Conservation (phyloP, 92 coral and sea anemone genomes). For the Chrysogorgia sp. region DNA sequence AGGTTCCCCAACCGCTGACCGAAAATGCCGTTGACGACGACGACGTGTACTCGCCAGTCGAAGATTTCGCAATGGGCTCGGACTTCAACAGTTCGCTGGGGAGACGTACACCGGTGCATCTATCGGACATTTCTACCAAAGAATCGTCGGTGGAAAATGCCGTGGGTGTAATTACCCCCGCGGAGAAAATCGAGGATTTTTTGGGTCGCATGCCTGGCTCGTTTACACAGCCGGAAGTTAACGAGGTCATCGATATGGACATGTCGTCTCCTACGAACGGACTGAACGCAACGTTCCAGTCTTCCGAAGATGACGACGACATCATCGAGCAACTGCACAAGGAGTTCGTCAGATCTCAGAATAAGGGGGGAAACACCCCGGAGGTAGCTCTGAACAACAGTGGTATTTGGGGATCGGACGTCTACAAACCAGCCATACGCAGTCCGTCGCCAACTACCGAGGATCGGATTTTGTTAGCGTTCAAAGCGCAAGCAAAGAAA, state of each 20-base stretch:
- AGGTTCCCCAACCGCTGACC: neutral
- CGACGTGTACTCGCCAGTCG: conserved; percentile 10
- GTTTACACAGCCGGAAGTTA: neutral
- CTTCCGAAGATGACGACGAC: conserved; percentile 61
- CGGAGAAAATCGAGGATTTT: conserved; percentile 36
- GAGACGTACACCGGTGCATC: conserved; percentile 19
- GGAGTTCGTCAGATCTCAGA: conserved; percentile 83
- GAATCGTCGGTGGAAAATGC: conserved; percentile 20
- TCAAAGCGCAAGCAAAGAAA: conserved; percentile 15
- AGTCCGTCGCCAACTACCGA: conserved; percentile 22
- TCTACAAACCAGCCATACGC: neutral
- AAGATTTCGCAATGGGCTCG: neutral
- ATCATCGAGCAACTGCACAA: conserved; percentile 89
- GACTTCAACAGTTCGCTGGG: conserved; percentile 18
- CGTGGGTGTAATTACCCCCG: conserved; percentile 21
- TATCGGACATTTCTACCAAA: conserved; percentile 23
- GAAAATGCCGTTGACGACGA: neutral
- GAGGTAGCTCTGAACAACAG: neutral
- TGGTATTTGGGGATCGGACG: neutral
- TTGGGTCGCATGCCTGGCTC: conserved; percentile 23
- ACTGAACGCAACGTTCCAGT: neutral
- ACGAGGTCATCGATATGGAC: conserved; percentile 75
- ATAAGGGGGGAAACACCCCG: conserved; percentile 7
- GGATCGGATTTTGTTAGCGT: conserved; percentile 38
- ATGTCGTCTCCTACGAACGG: conserved; percentile 75